Conservation (phyloP, 1,140 invertebrate species). For the Pachypsylla venusta region DNA sequence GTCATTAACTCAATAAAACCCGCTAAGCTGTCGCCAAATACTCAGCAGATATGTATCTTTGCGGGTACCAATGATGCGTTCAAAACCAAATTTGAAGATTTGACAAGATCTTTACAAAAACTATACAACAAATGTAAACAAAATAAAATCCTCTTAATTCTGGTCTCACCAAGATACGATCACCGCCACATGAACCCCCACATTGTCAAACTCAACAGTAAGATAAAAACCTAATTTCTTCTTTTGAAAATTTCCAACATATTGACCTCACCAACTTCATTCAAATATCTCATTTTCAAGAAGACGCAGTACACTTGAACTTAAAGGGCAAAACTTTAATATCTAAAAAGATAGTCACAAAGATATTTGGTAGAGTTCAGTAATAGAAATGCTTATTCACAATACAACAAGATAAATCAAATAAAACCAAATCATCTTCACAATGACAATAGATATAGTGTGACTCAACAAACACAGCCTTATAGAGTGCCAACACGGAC, state of each 20-base stretch:
- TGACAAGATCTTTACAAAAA: neutral
- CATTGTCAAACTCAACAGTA: neutral
- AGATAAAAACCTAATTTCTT: neutral
- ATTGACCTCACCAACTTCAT: neutral
- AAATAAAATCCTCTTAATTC: neutral
- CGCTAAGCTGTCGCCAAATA: neutral
- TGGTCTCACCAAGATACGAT: neutral
- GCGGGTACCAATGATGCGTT: neutral
- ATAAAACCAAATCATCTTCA: neutral
- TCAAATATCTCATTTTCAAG: neutral
- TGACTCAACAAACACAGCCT: neutral
- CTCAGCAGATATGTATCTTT: neutral
- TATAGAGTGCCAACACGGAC: neutral
- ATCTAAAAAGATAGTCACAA: neutral
- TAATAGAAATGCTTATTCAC: neutral
- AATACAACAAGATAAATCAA: neutral
- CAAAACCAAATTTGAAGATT: neutral
- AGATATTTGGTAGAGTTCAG: neutral
- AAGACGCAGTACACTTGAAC: neutral
- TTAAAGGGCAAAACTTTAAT: neutral
- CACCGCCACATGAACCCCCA: neutral
- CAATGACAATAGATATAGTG: neutral
- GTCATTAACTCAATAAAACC: neutral
- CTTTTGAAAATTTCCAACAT: neutral
- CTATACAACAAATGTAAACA: neutral